Evolutionary conservation across 2,113 vertebrate species (phyloP).

Genomic region (Mastomys natalensis): DNA sequence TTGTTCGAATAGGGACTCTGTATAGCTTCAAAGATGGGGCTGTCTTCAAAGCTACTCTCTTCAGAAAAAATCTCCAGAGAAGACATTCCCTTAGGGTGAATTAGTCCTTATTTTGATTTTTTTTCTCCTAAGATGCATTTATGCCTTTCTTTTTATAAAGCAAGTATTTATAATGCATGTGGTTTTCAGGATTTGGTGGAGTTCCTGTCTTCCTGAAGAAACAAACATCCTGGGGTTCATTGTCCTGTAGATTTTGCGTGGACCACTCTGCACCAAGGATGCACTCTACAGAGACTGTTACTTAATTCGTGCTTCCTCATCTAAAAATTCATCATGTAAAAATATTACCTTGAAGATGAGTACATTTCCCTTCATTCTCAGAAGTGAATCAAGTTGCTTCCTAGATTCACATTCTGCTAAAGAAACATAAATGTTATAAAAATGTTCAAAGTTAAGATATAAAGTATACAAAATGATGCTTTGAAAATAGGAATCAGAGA

Average conservation of each 20-base stretch:
- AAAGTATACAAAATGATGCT: background rate
- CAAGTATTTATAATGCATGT: background rate
- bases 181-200: background rate
- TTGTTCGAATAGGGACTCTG: background rate
- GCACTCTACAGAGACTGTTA: background rate
- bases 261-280: background rate
- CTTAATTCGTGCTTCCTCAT: background rate
- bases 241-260: background rate
- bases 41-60: background rate
- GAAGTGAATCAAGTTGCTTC: background rate
- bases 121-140: background rate
- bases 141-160: background rate
- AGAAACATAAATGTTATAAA: conserved; percentile 28
- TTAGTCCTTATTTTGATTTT: background rate
- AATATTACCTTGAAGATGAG: background rate
- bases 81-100: background rate
- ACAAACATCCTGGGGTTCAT: background rate
- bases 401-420: conserved; percentile 14
- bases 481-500: conserved; percentile 4
- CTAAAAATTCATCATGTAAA: background rate
- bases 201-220: background rate
- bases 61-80: background rate
- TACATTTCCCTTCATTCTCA: background rate
- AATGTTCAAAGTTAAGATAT: conserved; percentile 23
- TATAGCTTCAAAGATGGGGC: background rate